These are phyloP conservation scores for Leptinotarsa texana DNA, from an alignment of 1,140 invertebrate species.

Conservation along the genomic window DNA sequence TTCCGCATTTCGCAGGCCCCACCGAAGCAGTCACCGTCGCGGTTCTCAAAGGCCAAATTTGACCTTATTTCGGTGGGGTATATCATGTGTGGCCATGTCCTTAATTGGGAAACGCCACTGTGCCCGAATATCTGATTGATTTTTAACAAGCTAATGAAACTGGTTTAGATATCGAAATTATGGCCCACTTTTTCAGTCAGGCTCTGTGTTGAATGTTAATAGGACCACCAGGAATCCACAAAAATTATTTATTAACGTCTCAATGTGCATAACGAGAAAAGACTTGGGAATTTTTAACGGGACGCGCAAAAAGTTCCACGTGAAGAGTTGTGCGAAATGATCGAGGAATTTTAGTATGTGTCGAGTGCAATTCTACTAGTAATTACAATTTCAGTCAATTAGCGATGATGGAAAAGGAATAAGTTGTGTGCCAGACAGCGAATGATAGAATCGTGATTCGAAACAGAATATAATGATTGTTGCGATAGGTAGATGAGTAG, in stretches of 20 bases:
- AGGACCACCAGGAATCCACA: constrained; percentile 39
- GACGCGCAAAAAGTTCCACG: neutral
- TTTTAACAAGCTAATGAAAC: constrained; percentile 48
- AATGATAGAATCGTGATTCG: too few relatives aligned
- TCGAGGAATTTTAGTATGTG: neutral
- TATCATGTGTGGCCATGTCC: constrained; percentile 6
- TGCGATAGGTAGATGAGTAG: too few relatives aligned
- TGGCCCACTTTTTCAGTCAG: constrained; percentile 48
- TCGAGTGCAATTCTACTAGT: neutral
- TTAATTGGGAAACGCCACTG: constrained; percentile 17
- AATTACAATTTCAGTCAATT: too few relatives aligned
- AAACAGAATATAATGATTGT: too few relatives aligned
- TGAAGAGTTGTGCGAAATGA: neutral
- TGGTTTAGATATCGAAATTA: constrained; percentile 50
- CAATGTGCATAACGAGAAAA: neutral
- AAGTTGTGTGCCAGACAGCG: too few relatives aligned
- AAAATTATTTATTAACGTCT: constrained; percentile 28
- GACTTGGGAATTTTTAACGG: neutral
- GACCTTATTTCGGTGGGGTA: constrained; percentile 2
- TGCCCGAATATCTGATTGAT: constrained; percentile 40
- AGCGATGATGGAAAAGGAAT: too few relatives aligned
- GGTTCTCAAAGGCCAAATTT: neutral
- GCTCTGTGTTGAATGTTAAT: constrained; percentile 41
- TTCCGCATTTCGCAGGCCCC: too few relatives aligned
- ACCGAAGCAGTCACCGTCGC: too few relatives aligned